Evolutionary conservation across 92 coral and sea anemone genomes (phyloP).

Genomic region (Isaurus tuberculatus): DNA sequence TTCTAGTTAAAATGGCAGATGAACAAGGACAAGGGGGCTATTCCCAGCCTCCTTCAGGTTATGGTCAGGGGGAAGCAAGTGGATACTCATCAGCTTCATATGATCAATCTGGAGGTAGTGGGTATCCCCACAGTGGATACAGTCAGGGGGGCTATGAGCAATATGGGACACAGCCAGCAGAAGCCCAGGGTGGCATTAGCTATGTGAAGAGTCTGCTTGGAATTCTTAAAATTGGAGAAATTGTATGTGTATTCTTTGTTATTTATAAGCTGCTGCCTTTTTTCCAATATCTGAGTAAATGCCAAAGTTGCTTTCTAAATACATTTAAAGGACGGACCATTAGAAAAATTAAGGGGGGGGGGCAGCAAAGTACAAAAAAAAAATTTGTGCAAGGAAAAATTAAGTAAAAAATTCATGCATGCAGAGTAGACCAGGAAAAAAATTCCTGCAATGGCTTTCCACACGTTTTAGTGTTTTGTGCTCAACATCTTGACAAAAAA

Average conservation of each 20-base stretch:
- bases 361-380: too few relatives aligned
- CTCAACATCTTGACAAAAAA: too few relatives aligned
- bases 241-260: constrained; percentile 64
- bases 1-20: constrained; percentile 11
- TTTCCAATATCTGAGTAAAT: too few relatives aligned
- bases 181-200: constrained; percentile 56
- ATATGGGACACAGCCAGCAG: constrained; percentile 38
- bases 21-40: constrained; percentile 29
- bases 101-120: constrained; percentile 7
- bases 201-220: constrained; percentile 86
- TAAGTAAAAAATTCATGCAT: too few relatives aligned
- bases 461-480: too few relatives aligned
- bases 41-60: constrained; percentile 33
- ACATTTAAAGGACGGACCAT: too few relatives aligned
- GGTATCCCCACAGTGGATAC: constrained; percentile 10
- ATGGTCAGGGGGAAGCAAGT: constrained; percentile 35
- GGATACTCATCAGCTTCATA: constrained; percentile 20
- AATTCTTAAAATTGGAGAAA: constrained; percentile 81
- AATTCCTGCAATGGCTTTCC: too few relatives aligned
- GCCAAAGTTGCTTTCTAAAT: too few relatives aligned
- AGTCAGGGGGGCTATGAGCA: constrained; percentile 41
- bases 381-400: too few relatives aligned
- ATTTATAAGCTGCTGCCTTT: not conserved
- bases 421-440: too few relatives aligned
- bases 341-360: too few relatives aligned